Base-by-base conservation (phyloP, 2,797 vertebrate genomes). In the Pseudomugil tenellus region DNA sequence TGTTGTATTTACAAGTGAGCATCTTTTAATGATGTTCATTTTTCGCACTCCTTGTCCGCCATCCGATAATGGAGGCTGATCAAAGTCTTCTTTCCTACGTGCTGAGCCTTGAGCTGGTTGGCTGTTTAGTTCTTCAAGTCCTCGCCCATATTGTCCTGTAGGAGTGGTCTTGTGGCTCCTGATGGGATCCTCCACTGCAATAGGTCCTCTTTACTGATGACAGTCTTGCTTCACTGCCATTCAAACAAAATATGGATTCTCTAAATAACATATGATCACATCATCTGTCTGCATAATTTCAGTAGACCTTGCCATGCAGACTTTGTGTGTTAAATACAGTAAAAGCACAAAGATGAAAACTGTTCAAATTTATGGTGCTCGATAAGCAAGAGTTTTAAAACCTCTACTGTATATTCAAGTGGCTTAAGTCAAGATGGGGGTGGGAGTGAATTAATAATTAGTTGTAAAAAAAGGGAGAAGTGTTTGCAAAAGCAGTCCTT, bases 241-340 rank as follows among this genome's bases (percentile, higher is more conserved):
- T 91, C 83, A 91, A 83, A 91, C 63, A 85, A 85, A 83, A 85
- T 93, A 88, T 90, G 90, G 94, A 87, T 87, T 84, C 81, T 94
- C 93, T 91, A 87, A 91, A 92, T 92, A 92, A 94, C 95, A 95
- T 79, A 91, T 66, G 84, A 93, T 94, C 87, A 94, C 91, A 95
- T 93, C 92, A 92, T 78, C 79, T 87, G 89, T 92, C 59, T 78
- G 79, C 80, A 92, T 90, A 90, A 90, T 89, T 92, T 92, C 88
- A 91, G 85, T 93, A 90, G 76, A 86, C 70, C 82, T 73, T 89
- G 84, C 84, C 93, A 95, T 95, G 92, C 93, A 68, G 4, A 87
- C 90, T 92, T 92, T 88, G 91, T 92, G 57, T 39, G 35, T 71
- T 46, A 31, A 64, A 81, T 80, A 84, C 29, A 16, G 23, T 26